phyloP scores from a whole-genome alignment of 2,888 invertebrate species.

The Hylaea fasciaria region DNA sequence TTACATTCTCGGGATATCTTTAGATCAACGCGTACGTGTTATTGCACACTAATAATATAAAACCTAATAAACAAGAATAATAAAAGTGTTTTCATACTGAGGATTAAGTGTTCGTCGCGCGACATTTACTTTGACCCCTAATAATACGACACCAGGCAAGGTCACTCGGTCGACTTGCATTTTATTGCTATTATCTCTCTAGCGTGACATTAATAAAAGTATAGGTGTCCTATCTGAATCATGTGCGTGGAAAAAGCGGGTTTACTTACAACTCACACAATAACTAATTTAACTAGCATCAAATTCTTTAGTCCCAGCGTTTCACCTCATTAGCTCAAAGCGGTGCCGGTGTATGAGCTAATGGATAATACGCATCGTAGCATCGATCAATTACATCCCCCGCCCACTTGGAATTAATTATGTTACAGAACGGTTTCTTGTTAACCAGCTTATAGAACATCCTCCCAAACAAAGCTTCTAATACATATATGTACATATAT shows the following conservation, averaged over 20 bases:
- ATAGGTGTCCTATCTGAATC: no score
- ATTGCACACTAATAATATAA: conserved; percentile 21
- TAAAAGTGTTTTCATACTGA: conserved; percentile 3
- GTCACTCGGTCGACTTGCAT: conserved; percentile 26
- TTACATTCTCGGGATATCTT: conserved; percentile 14
- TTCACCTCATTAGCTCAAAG: conserved; percentile 12
- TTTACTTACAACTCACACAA: no score
- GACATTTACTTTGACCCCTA: conserved; percentile 13
- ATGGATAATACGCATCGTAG: conserved; percentile 20
- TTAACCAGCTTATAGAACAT: conserved; percentile 17
- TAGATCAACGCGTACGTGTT: conserved; percentile 6
- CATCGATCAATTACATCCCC: conserved; percentile 2
- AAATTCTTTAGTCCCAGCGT: background rate
- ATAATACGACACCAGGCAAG: conserved; percentile 14
- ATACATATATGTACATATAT: background rate
- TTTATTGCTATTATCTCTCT: background rate
- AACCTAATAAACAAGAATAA: conserved; percentile 15
- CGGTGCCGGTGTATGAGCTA: background rate
- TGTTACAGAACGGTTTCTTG: conserved; percentile 16
- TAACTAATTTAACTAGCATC: no score
- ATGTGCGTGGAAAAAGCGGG: no score
- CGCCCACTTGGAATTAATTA: conserved; percentile 5
- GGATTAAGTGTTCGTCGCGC: conserved; percentile 13
- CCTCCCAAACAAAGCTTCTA: conserved; percentile 11
- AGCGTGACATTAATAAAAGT: background rate